phyloP scores from a whole-genome alignment of 2,888 invertebrate species.

The Cistogaster globosa region DNA sequence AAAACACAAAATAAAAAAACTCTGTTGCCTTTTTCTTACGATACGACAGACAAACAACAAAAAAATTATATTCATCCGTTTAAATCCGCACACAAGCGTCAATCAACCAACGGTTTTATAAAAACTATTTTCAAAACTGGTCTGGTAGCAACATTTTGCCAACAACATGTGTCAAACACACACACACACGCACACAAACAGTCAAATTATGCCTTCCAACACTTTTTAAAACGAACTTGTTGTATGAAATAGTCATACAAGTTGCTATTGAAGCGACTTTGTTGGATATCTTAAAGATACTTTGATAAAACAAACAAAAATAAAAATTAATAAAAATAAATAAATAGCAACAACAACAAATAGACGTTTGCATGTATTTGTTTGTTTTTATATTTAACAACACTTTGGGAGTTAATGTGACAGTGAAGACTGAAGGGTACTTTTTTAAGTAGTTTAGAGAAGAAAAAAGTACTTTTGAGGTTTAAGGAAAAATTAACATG shows the following conservation, averaged over 20 bases:
- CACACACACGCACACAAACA: constrained; percentile 16
- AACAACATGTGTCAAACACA: constrained; percentile 3
- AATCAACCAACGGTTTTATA: constrained; percentile 41
- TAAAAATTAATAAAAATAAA: not conserved
- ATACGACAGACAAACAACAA: not conserved
- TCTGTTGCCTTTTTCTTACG: not conserved
- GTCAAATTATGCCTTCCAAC: not conserved
- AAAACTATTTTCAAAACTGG: constrained; percentile 40
- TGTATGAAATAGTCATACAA: not conserved
- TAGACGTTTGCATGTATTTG: not conserved
- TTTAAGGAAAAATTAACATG: too few species aligned
- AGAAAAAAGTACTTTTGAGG: not conserved
- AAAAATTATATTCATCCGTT: not conserved
- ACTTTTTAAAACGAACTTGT: not conserved
- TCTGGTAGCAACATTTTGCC: constrained; percentile 18
- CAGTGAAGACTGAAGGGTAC: not conserved
- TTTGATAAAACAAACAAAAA: not conserved
- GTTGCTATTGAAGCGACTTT: constrained; percentile 5
- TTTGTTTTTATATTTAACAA: constrained; percentile 30
- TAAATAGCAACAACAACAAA: constrained; percentile 42
- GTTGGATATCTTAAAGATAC: constrained; percentile 58
- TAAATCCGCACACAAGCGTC: not conserved
- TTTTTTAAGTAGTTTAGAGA: not conserved
- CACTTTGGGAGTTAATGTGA: constrained; percentile 9
- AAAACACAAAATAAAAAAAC: not conserved